Conservation (phyloP, 2,888 invertebrate species). For the Lasius platythorax region DNA sequence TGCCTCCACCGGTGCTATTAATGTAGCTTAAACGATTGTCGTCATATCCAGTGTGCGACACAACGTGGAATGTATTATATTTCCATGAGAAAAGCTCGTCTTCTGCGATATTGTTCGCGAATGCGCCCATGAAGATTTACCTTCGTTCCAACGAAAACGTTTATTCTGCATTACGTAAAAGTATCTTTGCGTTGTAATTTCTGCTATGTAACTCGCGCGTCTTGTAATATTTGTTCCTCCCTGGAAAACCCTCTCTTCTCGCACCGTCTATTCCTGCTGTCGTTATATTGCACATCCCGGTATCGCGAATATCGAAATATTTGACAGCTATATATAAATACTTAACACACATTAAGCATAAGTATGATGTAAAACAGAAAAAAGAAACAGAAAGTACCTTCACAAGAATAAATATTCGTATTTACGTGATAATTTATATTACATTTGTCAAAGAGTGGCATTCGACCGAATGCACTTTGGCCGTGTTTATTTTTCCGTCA, state of each 20-base stretch:
- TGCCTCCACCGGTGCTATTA: conserved; percentile 32
- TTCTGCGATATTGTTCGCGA: conserved; percentile 45
- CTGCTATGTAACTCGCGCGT: conserved; percentile 45
- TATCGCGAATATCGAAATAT: conserved; percentile 18
- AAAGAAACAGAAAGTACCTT: background rate
- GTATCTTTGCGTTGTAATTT: conserved; percentile 45
- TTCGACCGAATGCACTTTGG: background rate
- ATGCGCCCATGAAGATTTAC: conserved; percentile 48
- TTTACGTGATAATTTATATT: background rate
- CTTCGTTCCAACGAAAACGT: conserved; percentile 46
- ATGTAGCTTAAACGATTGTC: conserved; percentile 55
- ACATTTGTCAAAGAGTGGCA: background rate
- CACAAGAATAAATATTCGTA: background rate
- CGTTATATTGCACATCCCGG: background rate
- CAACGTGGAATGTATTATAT: conserved; percentile 48
- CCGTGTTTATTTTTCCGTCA: conserved; percentile 27
- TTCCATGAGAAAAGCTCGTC: conserved; percentile 53
- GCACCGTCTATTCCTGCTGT: conserved; percentile 1
- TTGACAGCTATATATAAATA: background rate
- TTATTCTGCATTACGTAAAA: conserved; percentile 53
- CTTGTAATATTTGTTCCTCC: conserved; percentile 42
- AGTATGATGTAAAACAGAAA: background rate
- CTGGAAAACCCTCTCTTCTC: background rate
- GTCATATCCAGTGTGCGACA: conserved; percentile 32
- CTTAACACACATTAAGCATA: background rate